Base-by-base conservation (phyloP, 2,888 invertebrate genomes). In the Volucella bombylans region DNA sequence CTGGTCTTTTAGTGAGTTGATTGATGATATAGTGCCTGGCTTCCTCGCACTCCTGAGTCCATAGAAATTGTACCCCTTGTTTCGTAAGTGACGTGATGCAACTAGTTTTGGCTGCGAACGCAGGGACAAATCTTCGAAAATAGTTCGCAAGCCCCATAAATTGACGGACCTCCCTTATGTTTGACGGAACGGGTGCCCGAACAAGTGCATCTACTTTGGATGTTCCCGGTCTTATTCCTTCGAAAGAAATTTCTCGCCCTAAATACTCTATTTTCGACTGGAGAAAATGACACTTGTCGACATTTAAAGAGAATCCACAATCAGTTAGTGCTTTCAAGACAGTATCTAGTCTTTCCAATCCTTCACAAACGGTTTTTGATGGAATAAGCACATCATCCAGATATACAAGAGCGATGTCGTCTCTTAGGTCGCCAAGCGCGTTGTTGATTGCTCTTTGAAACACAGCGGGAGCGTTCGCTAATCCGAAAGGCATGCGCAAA, bases 401-500 rank as follows among this genome's bases (percentile, higher is more conserved):
- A 38, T 74, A 74, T 8, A 74, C 57, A 39, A 65, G 11, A 59
- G 11, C 38, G 9, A 65, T 11, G 14, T 15, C 12, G 31, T 74
- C 65, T 65, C 59, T 74, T 1, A 52, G 50, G 2, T 1, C 12
- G 2, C 59, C 59, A 9, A 69, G 11, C 2, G 59, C 74, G 49
- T 65, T 65, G 15, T 65, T 74, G 23, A 74, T 65, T 4, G 45
- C 43, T 0, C 61, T n/a, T 23, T 62, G 54, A 14, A 72, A 72
- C 8, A 62, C 62, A 38, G 62, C 43, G 4, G 59, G 52, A 12
- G 67, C 54, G 23, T 67, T 67, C 14, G 55, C 45, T 4, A 91
- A 64, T 8, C 91, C 91, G 87, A 91, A 92, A 0, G 91, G 91
- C 67, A 88, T 64, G 2, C 54, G n/a, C n/a, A 64, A 14, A 23